phyloP scores from a whole-genome alignment of 2,888 invertebrate species.

The Lithophane socia region DNA sequence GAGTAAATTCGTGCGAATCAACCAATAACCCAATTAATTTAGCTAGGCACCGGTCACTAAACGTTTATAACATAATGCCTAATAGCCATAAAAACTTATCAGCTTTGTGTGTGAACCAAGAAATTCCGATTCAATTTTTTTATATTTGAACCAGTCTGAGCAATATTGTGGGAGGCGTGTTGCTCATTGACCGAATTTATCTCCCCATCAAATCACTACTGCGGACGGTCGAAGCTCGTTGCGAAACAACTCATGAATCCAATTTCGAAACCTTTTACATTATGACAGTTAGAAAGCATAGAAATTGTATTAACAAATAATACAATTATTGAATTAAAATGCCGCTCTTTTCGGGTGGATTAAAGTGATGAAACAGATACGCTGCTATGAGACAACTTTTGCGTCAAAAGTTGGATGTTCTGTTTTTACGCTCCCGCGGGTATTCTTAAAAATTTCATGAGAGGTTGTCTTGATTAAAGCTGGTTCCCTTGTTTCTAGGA shows the following conservation, averaged over 20 bases:
- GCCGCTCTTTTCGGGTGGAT: conserved; percentile 3
- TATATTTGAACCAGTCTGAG: conserved; percentile 72
- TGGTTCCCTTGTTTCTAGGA: conserved; percentile 28
- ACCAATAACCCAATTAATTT: neutral
- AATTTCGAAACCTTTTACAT: conserved; percentile 25
- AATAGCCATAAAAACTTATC: conserved; percentile 10
- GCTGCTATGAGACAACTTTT: conserved; percentile 29
- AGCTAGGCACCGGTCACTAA: neutral
- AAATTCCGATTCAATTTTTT: conserved; percentile 37
- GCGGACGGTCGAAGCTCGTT: conserved; percentile 35
- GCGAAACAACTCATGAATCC: conserved; percentile 46
- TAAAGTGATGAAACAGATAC: conserved; percentile 4
- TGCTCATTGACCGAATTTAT: conserved; percentile 81
- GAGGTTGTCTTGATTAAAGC: conserved; percentile 44
- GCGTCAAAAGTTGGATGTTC: conserved; percentile 39
- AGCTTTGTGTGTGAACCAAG: conserved; percentile 1
- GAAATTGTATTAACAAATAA: conserved; percentile 7
- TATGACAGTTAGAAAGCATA: conserved; percentile 3
- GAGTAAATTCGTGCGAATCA: too few relatives aligned
- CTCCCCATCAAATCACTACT: conserved; percentile 61
- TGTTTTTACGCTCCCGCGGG: conserved; percentile 40
- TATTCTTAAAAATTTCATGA: conserved; percentile 39
- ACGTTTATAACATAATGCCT: neutral
- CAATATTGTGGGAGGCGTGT: conserved; percentile 71
- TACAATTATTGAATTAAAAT: conserved; percentile 19